Base-by-base conservation (phyloP, 2,113 vertebrate genomes). In the Motacilla tschutschensis region DNA sequence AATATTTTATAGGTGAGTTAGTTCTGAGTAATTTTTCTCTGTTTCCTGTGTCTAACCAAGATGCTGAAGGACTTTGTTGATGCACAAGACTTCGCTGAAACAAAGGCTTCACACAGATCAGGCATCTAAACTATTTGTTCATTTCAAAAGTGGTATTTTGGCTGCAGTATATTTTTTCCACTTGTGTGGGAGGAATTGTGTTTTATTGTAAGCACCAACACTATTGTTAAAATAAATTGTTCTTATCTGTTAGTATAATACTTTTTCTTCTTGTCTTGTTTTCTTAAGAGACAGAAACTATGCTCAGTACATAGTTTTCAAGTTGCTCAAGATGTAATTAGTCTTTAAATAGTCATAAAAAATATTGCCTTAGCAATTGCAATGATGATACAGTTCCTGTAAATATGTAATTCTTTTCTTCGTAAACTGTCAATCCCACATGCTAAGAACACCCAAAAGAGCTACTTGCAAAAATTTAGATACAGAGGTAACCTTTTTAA, bases 151-250 rank as follows among this genome's bases (percentile, higher is more conserved):
- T 64, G 69, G 66, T 87, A 92, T 94, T 95, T 93, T 92, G 63
- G 82, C 80, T 78, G 75, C 86, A 89, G 51, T 72, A 72, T 89
- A 63, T 84, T 91, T 93, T 91, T 85, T 66, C 83, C 77, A 75
- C 75, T 80, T 84, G 51, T 83, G 91, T 96, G 65, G 94, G 87
- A 92, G 70, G 89, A 92, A 92, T 90, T 87, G 57, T 91, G 78
- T 85, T 93, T 87, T 88, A 88, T 59, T 96, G 93, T 95, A 92
- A 96, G 60, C 88, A 84, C 64, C 73, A 73, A 88, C 46, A 63
- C 62, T 91, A 77, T 71, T 80, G 88, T 92, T 92, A 88, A 84
- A 95, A 95, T 95, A 92, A 94, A 95, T 83, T 78, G 9, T 85
- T 90, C 83, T 89, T 89, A 91, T 88, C 81, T 83, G 53, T 59